These are phyloP conservation scores for Salvelinus fontinalis DNA, from an alignment of 2,113 vertebrate species.

Conservation along the genomic window DNA sequence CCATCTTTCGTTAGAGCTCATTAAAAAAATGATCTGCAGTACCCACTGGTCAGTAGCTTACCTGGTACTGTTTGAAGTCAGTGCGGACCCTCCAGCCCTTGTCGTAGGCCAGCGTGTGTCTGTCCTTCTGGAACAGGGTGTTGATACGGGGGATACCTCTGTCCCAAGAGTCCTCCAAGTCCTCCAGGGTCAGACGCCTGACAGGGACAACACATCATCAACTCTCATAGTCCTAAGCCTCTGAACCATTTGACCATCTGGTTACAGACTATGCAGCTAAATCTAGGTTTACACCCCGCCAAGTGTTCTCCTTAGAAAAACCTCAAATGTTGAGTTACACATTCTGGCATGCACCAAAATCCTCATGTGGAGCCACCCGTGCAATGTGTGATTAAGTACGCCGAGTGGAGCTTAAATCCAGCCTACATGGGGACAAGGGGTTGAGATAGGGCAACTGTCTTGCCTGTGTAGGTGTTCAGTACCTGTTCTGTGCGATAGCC, in stretches of 20 bases:
- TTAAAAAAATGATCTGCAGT: too few species aligned
- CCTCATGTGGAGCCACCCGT: too few species aligned
- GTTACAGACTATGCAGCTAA: too few species aligned
- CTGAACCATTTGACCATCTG: too few species aligned
- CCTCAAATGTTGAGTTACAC: too few species aligned
- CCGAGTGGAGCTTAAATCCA: background rate
- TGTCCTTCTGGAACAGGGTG: constrained; percentile 97
- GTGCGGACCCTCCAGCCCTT: constrained; percentile 99
- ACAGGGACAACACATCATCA: constrained; percentile 7
- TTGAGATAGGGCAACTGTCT: background rate
- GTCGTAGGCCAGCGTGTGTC: constrained; percentile 97
- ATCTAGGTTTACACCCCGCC: too few species aligned
- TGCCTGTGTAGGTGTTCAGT: background rate
- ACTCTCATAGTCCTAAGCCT: background rate
- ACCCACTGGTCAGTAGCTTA: constrained; percentile 34
- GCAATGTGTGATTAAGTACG: too few species aligned
- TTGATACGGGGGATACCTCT: constrained; percentile 97
- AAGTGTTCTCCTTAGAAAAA: too few species aligned
- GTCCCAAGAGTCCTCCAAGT: constrained; percentile 98
- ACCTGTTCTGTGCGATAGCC: constrained; percentile 91
- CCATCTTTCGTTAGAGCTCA: too few species aligned
- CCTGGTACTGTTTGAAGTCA: constrained; percentile 99
- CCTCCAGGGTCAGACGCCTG: constrained; percentile 94
- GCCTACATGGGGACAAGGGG: background rate
- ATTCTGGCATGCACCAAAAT: too few species aligned